Base-by-base conservation (phyloP, 2,888 invertebrate species). In the Troides aeacus region DNA sequence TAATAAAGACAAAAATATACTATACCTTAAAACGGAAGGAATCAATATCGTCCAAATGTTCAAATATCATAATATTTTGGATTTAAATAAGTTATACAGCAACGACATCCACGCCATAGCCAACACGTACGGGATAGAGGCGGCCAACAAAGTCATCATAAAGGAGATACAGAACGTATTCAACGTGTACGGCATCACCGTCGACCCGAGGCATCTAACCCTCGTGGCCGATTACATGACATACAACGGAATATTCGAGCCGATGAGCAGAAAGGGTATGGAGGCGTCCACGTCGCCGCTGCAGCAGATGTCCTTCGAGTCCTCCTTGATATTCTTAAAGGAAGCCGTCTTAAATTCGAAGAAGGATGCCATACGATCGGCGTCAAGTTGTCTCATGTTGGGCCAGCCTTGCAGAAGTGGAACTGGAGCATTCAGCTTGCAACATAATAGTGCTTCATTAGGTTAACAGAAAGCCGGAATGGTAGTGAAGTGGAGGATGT, bases 161-260 rank as follows among this genome's bases (percentile, higher is more conserved):
- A 97, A 96, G 89, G 99, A 99, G 93, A 96, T 99, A 62, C 95
- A 97, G 84, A 97, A 97, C 82, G 99, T 99, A 50, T 99, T 99
- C 87, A 97, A 96, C 76, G 98, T 98, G 1, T 99, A 99, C 80
- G 99, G 99, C 39, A 99, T 99, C 79, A 95, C 95, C 12, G 99
- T 99, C 4, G 98, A 99, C 89, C 96, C 97, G 0, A 94, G 99
- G 36, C 99, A 99, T 94, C 93, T 99, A 79, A 95, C 96, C 0
- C 91, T 99, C 7, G 95, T 99, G 66, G 97, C 99, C 0, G 99
- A 99, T 90, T 99, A 99, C 84, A 99, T 99, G 99, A 99, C 99
- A 0, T 98, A 95, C 78, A 97, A 97, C 79, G 99, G 99, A 0
- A 92, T 93, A 0, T 98, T 97, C 81, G 96, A 96, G 79, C 97